Conservation (phyloP, 2,888 invertebrate species). For the Muscina levida region DNA sequence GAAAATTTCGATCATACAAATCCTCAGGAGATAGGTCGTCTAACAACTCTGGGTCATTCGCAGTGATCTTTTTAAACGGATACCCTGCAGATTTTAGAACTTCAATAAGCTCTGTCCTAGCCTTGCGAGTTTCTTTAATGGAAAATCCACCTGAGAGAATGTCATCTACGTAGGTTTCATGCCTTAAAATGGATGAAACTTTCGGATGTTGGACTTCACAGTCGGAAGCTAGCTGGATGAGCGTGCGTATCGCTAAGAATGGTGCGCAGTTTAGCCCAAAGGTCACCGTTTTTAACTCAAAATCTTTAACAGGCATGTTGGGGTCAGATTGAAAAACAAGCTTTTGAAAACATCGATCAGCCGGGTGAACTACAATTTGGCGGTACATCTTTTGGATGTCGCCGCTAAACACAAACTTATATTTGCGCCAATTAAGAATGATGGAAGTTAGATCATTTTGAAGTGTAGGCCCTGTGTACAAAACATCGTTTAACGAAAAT, state of each 20-base stretch:
- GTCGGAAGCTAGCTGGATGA: conserved; percentile 9
- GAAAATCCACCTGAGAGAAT: conserved; percentile 26
- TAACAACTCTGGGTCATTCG: conserved; percentile 24
- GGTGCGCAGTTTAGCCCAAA: conserved; percentile 27
- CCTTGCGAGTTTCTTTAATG: background rate
- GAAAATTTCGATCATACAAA: conserved; percentile 32
- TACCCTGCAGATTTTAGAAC: conserved; percentile 26
- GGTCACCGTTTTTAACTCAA: conserved; percentile 30
- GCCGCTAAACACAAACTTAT: conserved; percentile 49
- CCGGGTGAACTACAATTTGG: conserved; percentile 30
- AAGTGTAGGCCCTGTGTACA: conserved; percentile 21
- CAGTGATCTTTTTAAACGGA: conserved; percentile 26
- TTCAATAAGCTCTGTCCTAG: background rate
- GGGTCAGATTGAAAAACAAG: conserved; percentile 54
- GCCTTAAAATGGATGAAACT: conserved; percentile 6
- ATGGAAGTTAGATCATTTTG: conserved; percentile 20
- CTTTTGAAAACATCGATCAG: conserved; percentile 59
- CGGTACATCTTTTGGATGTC: conserved; percentile 66
- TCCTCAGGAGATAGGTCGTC: conserved; percentile 28
- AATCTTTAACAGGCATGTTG: conserved; percentile 6
- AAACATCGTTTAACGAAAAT: conserved; percentile 27
- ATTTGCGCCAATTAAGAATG: conserved; percentile 36
- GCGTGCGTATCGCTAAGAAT: conserved; percentile 15
- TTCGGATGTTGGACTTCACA: background rate
- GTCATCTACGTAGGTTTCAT: conserved; percentile 36